These are phyloP conservation scores for Scomber colias DNA, from an alignment of 2,113 vertebrate genomes.

Conservation along the genomic window DNA sequence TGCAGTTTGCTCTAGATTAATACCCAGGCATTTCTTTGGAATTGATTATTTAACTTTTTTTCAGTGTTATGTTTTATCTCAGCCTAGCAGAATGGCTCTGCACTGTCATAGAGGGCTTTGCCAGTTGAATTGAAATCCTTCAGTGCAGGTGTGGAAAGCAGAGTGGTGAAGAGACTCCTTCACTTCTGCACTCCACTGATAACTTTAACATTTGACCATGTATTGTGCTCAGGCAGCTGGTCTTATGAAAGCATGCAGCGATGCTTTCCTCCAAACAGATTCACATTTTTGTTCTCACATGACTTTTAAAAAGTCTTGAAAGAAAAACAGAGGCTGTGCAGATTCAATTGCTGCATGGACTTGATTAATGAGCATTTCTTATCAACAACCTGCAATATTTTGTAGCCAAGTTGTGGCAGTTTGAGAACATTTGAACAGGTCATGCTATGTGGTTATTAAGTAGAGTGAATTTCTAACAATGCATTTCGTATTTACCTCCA, in stretches of 20 bases:
- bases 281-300: constrained; percentile 27
- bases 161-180: constrained; percentile 62
- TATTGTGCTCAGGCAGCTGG: constrained; percentile 72
- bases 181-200: constrained; percentile 83
- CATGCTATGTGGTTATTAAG: neutral
- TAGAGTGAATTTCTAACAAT: constrained; percentile 43
- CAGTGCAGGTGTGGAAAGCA: constrained; percentile 68
- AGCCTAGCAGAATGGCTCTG: constrained; percentile 70
- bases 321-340: constrained; percentile 5
- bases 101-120: constrained; percentile 55
- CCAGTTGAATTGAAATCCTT: constrained; percentile 71
- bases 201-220: constrained; percentile 78
- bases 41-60: constrained; percentile 73
- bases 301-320: constrained; percentile 36
- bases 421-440: constrained; percentile 49
- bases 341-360: constrained; percentile 22
- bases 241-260: constrained; percentile 52
- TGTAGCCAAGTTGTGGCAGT: constrained; percentile 1
- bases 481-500: constrained; percentile 37
- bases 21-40: constrained; percentile 62
- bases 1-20: constrained; percentile 70
- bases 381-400: constrained; percentile 65
- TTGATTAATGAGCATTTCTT: constrained; percentile 62
- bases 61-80: constrained; percentile 80
- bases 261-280: constrained; percentile 52